phyloP scores from a whole-genome alignment of 2,797 vertebrate species.

The Cygnus olor region DNA sequence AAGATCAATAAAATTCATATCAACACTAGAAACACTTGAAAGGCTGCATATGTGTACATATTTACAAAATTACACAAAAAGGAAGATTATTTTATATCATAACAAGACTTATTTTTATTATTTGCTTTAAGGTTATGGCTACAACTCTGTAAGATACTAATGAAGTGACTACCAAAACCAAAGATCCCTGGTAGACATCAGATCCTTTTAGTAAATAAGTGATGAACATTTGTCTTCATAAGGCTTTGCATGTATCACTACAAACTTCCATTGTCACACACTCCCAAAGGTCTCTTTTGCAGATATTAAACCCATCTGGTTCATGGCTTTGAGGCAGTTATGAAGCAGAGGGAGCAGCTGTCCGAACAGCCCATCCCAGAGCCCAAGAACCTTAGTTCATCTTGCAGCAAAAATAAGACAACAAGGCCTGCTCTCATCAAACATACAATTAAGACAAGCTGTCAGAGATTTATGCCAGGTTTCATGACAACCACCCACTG shows the following conservation, averaged over 20 bases:
- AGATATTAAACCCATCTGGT: slow-evolving; percentile 8
- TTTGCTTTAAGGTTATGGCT: not conserved
- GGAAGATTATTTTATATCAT: not conserved
- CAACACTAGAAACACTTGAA: not conserved
- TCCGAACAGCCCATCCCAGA: not conserved
- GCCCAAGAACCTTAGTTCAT: not conserved
- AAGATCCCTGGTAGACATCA: not conserved
- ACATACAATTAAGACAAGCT: not conserved
- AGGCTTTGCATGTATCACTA: not conserved
- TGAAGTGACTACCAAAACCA: not conserved
- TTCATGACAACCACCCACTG: not conserved
- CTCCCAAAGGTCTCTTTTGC: not conserved
- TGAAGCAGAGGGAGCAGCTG: not conserved
- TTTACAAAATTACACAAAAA: not conserved
- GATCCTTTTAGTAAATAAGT: not conserved
- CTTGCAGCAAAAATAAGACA: not conserved
- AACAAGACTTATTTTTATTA: not conserved
- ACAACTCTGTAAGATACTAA: not conserved
- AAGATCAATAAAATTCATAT: not conserved
- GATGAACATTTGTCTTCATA: not conserved
- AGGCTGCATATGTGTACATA: not conserved
- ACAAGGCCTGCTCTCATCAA: not conserved
- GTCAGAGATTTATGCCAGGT: not conserved
- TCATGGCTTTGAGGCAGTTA: not conserved
- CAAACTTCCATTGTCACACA: not conserved